Base-by-base conservation (phyloP, 1,140 invertebrate species). In the Rhopalosiphum maidis region DNA sequence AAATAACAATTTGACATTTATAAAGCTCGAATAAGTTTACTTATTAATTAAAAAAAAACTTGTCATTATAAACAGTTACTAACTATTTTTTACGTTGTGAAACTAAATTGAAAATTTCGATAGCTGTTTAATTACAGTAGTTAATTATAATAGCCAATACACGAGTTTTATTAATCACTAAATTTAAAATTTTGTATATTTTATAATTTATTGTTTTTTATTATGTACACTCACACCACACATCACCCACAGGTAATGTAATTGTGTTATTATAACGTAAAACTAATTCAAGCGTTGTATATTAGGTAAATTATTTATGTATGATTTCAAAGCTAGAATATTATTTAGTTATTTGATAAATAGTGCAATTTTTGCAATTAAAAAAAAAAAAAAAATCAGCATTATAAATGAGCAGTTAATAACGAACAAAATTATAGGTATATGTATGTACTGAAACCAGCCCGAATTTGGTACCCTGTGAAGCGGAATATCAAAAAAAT, bases 401-500 rank as follows among this genome's bases (percentile, higher is more conserved):
- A 54, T 37, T 55, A 55, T 55, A 37, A 41, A 89, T 89, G 48
- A 89, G 51, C 88, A 55, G 51, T 89, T 23, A 89, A 89, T 41
- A 7, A 89, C 7, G 87, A 54, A 89, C 6, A 55, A 48, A 87
- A 22, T 85, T n/a, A 51, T 54, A 86, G 8, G 22, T 46, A 86
- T 86, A 30, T 35, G 1, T 15, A 43, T 46, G 37, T 89, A 30
- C 37, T 55, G 51, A 35, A 55, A 89, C 37, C 48, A 89, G 51
- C 55, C 88, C 35, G 51, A 89, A 23, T 23, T 77, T 18, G 60
- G n/a, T 55, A 89, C 88, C 87, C 88, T 89, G 88, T 89, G 88
- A 89, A 89, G 88, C 88, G 88, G 35, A 89, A 89, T 55, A 89
- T 37, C 35, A 86, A 30, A 41, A 41, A 85, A 23, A 3, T 88